phyloP scores from a whole-genome alignment of 2,797 vertebrate species.

The Peromyscus nudipes region DNA sequence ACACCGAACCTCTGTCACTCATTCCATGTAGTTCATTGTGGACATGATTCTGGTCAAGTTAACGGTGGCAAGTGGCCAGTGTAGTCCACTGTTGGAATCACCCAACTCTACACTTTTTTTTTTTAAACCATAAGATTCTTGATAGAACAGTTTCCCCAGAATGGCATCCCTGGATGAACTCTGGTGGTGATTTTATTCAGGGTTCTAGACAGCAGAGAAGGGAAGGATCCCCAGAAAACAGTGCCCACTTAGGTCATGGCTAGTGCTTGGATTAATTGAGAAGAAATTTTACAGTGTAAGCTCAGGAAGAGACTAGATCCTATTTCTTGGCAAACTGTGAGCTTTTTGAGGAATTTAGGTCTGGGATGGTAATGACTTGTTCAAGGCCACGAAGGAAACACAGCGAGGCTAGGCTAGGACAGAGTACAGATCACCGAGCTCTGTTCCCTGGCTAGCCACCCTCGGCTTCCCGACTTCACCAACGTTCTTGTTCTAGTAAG shows the following conservation, averaged over 20 bases:
- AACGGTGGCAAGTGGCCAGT: neutral
- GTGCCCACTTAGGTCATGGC: neutral
- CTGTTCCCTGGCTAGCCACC: neutral
- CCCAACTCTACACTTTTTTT: neutral
- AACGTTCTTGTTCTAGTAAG: slow-evolving; percentile 54
- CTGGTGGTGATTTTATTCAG: neutral
- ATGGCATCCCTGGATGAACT: neutral
- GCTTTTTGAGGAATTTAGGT: slow-evolving; percentile 5
- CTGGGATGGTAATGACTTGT: neutral
- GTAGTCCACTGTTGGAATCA: neutral
- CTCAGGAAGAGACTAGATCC: neutral
- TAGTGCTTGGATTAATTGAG: slow-evolving; percentile 26
- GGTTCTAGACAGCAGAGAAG: neutral
- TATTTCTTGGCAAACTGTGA: neutral
- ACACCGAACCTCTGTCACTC: neutral
- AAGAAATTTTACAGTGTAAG: neutral
- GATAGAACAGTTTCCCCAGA: slow-evolving; percentile 27
- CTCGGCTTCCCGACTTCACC: slow-evolving; percentile 1
- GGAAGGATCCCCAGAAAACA: neutral
- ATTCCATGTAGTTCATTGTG: neutral
- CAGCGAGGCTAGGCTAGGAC: no score
- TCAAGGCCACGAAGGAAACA: neutral
- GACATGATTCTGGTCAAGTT: neutral
- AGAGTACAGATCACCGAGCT: neutral
- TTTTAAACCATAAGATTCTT: neutral